Evolutionary conservation across 2,113 vertebrate genomes (phyloP), one percentile per base, ranked within the genome.

Genomic region (Anarhynchus alexandrinus): DNA sequence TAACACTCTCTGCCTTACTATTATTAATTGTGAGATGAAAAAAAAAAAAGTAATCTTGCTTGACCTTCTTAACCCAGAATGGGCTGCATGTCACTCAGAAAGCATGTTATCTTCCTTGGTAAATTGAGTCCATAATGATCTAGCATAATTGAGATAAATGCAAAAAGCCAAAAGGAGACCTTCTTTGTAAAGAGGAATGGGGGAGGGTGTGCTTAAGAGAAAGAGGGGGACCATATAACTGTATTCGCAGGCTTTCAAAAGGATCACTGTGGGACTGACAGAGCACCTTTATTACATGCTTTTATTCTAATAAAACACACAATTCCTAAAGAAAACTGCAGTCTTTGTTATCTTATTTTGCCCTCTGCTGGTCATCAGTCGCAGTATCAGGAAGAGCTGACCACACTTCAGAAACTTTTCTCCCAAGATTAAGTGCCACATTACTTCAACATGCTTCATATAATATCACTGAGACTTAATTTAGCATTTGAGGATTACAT

Each of bases 341-440:
- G 11, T 36, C 36, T 82, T 62, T 20, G 16, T 54, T 66, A 58
- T 13, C 51, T 90, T 89, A 64, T 78, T 97, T 95, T 96, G 96
- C 97, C 97, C 96, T 90, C 97, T 97, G 91, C 95, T 96, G 97
- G 96, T 90, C 92, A 81, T 45, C 58, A 71, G 64, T 4, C 5
- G 2, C 25, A 82, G 52, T 6, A 29, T n/a, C 61, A 79, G 40
- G 40, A 79, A 83, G 20, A 64, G 40, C 65, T 82, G 86, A 66
- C 19, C 61, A 40, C 21, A 40, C 15, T 47, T 45, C 55, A 88
- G 58, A n/a, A 83, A 93, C 27, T 23, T 38, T 45, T 5, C 34
- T 82, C 29, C 34, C 57, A 12, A 54, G 11, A 54, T 57, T 4
- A 77, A 80, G 36, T 16, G 25, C 42, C 57, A 12, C 30, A 19